These are phyloP conservation scores for Syrmaticus mikado DNA, from an alignment of 2,113 vertebrate genomes.

Conservation along the genomic window DNA sequence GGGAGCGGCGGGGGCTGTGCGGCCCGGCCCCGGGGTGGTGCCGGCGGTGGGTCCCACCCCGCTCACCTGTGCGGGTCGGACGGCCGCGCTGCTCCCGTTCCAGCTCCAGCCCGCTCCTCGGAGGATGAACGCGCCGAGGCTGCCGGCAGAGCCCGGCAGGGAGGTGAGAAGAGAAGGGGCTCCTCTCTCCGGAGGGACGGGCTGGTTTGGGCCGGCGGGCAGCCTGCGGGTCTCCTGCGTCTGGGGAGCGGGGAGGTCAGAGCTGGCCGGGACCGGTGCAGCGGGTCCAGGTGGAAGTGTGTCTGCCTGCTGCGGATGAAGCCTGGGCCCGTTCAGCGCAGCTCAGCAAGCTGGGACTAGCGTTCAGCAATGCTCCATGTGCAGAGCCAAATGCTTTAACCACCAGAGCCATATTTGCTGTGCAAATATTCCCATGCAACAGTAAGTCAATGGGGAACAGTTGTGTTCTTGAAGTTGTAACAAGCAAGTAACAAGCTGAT, in stretches of 20 bases:
- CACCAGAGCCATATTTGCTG: not conserved
- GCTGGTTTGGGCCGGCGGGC: not conserved
- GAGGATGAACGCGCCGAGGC: not conserved
- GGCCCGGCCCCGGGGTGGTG: not conserved
- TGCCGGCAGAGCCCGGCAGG: not conserved
- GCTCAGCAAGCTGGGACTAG: accelerated
- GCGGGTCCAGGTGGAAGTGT: too few species aligned
- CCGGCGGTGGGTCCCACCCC: not conserved
- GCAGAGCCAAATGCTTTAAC: accelerated
- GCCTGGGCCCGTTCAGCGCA: accelerated
- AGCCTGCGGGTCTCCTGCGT: not conserved
- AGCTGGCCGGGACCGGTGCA: not conserved
- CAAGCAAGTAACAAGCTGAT: not conserved
- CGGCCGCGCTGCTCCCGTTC: not conserved
- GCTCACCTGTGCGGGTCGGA: not conserved
- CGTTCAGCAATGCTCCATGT: accelerated
- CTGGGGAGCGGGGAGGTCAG: not conserved
- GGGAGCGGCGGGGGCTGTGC: too few species aligned
- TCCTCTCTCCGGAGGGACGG: too few species aligned
- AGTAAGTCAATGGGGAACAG: not conserved
- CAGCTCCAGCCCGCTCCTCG: not conserved
- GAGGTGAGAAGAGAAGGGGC: not conserved
- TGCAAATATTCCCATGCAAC: not conserved
- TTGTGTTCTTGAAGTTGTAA: not conserved
- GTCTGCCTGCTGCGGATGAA: not conserved